Evolutionary conservation across 2,888 invertebrate species (phyloP), one percentile per base, ranked within the genome.

Genomic region (Ophioninae sp.): DNA sequence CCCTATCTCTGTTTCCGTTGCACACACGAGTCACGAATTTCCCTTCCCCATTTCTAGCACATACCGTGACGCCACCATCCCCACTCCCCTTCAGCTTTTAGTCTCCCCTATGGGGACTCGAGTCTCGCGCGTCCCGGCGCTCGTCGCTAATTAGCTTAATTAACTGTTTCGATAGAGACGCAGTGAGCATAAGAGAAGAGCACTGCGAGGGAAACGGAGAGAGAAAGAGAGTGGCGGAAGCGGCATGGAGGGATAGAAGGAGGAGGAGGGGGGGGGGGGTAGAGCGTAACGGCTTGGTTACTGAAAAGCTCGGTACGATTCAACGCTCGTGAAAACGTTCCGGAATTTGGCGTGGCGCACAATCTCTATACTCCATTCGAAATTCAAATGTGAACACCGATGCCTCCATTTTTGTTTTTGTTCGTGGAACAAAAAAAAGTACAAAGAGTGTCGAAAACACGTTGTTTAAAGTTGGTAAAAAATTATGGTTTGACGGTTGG

Each of bases 281-380:
- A 21, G 20, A 57, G 39, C 21, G 78, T 65, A 77, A 81, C 50
- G 82, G 72, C 80, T 30, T 68, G 83, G 85, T 75, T 44, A 86
- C 84, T 79, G 85, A 88, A 88, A 86, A 86, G 85, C 86, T 85
- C 85, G 82, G 79, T 83, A 85, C 72, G 87, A 88, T 88, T 86
- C 81, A 82, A 67, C 77, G 67, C 83, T 84, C 82, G 78, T 44
- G 7, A n/a, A 30, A 62, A 68, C 37, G 17, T 17, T 41, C 41
- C 20, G 37, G 65, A 10, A 65, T n/a, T 39, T 65, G 1, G 8
- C 7, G 41, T 20, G 20, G 7, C 21, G 13, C n/a, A 21, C 59
- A 59, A 7, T 20, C 59, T 20, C 6, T 56, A 20, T 20, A 17
- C 21, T 20, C 59, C 20, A 13, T 59, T 59, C 59, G 59, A 50